phyloP scores from a whole-genome alignment of 2,113 vertebrate species.

The Eulemur macaco region DNA sequence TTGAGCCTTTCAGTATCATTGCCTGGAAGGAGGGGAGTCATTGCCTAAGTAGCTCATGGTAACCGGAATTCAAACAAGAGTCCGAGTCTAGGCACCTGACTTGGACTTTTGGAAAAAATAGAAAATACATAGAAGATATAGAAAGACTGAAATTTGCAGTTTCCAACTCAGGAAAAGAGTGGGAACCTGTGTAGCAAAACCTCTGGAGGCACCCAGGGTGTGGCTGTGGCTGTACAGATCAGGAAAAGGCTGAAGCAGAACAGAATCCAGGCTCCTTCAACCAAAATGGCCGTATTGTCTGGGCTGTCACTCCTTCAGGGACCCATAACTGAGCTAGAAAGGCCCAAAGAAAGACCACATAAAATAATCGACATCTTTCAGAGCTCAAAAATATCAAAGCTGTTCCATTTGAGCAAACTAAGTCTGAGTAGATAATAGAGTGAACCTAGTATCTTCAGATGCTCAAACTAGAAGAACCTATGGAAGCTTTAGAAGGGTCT shows the following conservation, averaged over 20 bases:
- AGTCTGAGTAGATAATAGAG: not conserved
- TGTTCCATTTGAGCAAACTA: not conserved
- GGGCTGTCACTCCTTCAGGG: not conserved
- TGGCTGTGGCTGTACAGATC: not conserved
- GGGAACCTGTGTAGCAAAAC: not conserved
- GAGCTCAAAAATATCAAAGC: not conserved
- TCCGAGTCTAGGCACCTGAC: not conserved
- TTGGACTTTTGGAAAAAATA: conserved; percentile 12
- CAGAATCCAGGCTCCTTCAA: not conserved
- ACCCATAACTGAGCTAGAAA: not conserved
- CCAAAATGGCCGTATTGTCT: not conserved
- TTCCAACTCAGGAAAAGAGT: not conserved
- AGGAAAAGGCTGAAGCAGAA: not conserved
- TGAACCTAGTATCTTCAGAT: not conserved
- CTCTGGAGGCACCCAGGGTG: not conserved
- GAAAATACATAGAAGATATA: not conserved
- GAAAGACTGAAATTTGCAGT: not conserved
- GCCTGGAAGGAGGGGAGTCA: not conserved
- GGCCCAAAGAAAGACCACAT: not conserved
- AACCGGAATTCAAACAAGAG: not conserved
- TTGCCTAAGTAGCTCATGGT: not conserved
- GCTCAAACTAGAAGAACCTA: not conserved
- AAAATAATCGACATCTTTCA: not conserved
- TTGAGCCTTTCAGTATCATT: not conserved
- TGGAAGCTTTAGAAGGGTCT: not conserved